phyloP scores from a whole-genome alignment of 2,888 invertebrate genomes.

The Gymnoscelis rufifasciata region DNA sequence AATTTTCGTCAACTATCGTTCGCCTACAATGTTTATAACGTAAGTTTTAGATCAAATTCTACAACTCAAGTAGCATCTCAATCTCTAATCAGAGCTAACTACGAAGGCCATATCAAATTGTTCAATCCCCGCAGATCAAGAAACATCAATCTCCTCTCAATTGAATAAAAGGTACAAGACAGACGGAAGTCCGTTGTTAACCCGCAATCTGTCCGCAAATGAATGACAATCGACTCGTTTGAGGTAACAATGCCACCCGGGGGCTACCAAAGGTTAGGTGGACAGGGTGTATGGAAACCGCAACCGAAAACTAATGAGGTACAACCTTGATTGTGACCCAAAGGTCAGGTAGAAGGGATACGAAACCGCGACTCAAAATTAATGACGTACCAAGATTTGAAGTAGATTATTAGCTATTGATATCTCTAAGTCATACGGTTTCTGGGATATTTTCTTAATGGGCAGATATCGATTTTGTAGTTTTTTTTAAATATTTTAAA shows the following conservation, averaged over 20 bases:
- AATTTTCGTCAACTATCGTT: too few relatives aligned
- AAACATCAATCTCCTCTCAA: conserved; percentile 24
- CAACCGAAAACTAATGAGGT: conserved; percentile 3
- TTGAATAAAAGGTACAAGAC: conserved; percentile 48
- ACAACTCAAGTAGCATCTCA: too few relatives aligned
- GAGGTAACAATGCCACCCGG: conserved; percentile 42
- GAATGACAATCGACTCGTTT: conserved; percentile 53
- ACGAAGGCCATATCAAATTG: neutral
- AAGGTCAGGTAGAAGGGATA: neutral
- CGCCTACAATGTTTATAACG: too few relatives aligned
- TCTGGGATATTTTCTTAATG: too few relatives aligned
- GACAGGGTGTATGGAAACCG: neutral
- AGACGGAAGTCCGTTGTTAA: conserved; percentile 47
- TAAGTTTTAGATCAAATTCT: too few relatives aligned
- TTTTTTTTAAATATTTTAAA: too few relatives aligned
- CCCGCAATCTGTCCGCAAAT: conserved; percentile 44
- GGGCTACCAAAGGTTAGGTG: neutral
- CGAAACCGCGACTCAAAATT: neutral
- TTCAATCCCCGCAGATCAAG: neutral
- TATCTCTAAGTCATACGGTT: too few relatives aligned
- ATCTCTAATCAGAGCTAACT: too few relatives aligned
- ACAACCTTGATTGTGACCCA: neutral
- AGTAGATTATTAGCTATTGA: neutral
- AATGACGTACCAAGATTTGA: neutral
- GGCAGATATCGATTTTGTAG: too few relatives aligned